Percentiles rank a stretch among this genome's conserved stretches.
phyloP scores from a whole-genome alignment of 1,140 invertebrate genomes.

The Caenorhabditis latens region DNA sequence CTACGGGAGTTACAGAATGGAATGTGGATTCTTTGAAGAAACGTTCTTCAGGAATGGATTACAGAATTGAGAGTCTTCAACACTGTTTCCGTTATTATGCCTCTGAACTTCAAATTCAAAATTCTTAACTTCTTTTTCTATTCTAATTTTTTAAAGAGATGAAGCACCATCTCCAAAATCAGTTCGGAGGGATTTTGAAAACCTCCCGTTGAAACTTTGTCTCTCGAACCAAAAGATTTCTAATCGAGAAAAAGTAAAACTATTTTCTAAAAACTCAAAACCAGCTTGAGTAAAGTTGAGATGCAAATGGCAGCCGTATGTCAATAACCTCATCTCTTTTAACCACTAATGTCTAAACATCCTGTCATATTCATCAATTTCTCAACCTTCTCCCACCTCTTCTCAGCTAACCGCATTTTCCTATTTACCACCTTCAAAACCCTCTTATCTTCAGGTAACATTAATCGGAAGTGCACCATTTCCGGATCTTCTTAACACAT shows the following conservation, averaged over 20 bases:
- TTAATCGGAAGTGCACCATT: conserved; percentile 46
- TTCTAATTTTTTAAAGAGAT: too few species aligned
- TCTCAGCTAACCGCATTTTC: neutral
- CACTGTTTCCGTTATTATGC: too few species aligned
- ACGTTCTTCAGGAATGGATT: too few species aligned
- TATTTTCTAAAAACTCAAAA: neutral
- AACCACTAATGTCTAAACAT: conserved; percentile 49
- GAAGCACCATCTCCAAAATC: too few species aligned
- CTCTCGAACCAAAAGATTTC: too few species aligned
- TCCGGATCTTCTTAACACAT: conserved; percentile 39
- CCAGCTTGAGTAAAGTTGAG: neutral
- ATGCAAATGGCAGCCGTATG: conserved; percentile 42
- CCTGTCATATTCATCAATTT: conserved; percentile 48
- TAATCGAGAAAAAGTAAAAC: too few species aligned
- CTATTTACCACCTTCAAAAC: neutral
- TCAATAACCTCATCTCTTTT: conserved; percentile 37
- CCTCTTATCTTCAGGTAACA: conserved; percentile 35
- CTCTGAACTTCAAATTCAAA: too few species aligned
- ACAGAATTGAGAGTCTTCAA: too few species aligned
- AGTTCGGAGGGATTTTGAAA: too few species aligned
- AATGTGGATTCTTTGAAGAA: neutral
- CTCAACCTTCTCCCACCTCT: neutral
- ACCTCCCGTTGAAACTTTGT: too few species aligned
- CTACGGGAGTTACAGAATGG: neutral
- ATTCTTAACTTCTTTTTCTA: too few species aligned